Percentiles rank a stretch among this genome's conserved stretches.
Evolutionary conservation across 2,113 vertebrate species (phyloP).

Genomic region (Peromyscus leucopus): DNA sequence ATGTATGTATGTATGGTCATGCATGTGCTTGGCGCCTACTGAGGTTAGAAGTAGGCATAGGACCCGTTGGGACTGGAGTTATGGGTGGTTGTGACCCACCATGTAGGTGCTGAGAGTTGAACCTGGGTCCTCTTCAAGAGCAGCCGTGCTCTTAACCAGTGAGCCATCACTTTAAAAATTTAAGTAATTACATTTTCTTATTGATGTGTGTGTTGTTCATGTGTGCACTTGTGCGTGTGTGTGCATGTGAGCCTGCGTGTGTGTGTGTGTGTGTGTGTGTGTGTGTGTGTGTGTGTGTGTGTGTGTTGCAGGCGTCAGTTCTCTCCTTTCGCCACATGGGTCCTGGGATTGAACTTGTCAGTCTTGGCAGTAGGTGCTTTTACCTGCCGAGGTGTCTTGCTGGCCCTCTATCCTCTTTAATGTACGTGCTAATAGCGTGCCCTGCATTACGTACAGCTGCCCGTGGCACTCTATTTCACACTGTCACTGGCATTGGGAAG

Average conservation of each 20-base stretch:
- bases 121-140: background rate
- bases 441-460: background rate
- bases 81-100: background rate
- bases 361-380: background rate
- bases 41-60: background rate
- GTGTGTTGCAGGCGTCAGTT: background rate
- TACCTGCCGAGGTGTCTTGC: background rate
- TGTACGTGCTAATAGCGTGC: conserved; percentile 10
- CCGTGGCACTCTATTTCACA: background rate
- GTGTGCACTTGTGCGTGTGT: background rate
- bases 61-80: background rate
- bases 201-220: background rate
- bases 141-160: background rate
- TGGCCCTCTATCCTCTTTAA: background rate
- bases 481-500: background rate
- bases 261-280: background rate
- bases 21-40: background rate
- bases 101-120: background rate
- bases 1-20: background rate
- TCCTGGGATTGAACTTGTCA: background rate
- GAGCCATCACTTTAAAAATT: background rate
- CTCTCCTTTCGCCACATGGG: background rate
- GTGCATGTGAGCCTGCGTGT: background rate
- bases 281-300: background rate
- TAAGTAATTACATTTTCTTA: background rate